A percentile compares a stretch with the other conserved stretches of the same genome.
Conservation (phyloP, 2,113 vertebrate species). For the Reinhardtius hippoglossoides region DNA sequence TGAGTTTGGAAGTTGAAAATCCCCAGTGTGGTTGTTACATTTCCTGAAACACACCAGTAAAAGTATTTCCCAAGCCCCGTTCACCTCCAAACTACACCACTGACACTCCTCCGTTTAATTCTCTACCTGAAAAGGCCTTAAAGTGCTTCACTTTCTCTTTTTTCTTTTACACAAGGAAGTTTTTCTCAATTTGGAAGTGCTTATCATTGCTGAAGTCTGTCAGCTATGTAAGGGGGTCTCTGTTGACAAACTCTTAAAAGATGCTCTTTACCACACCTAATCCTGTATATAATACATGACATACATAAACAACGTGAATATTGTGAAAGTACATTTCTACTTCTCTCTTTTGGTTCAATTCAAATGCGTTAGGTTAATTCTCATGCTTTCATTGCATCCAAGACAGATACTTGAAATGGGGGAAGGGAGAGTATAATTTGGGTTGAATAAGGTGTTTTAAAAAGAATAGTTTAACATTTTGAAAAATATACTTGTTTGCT, state of each 20-base stretch:
- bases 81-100: not conserved
- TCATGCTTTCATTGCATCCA: constrained; percentile 70
- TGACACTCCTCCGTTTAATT: constrained; percentile 16
- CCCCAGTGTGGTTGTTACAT: not conserved
- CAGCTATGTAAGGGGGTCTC: constrained; percentile 18
- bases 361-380: constrained; percentile 40
- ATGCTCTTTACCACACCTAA: constrained; percentile 40
- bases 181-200: constrained; percentile 57
- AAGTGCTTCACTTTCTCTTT: constrained; percentile 68
- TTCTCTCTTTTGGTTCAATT: constrained; percentile 70
- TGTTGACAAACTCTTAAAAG: constrained; percentile 37
- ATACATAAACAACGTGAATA: constrained; percentile 55
- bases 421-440: constrained; percentile 26
- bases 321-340: constrained; percentile 61
- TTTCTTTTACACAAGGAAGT: constrained; percentile 32
- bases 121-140: constrained; percentile 64
- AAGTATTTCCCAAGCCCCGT: no score
- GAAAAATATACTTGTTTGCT: not conserved
- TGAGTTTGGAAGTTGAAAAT: constrained; percentile 20
- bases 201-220: constrained; percentile 31
- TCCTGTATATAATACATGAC: constrained; percentile 36
- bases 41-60: constrained; percentile 7
- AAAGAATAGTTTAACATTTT: constrained; percentile 41
- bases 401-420: constrained; percentile 48
- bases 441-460: constrained; percentile 19